phyloP scores from a whole-genome alignment of 2,888 invertebrate species.

The Drosophila anomelani region DNA sequence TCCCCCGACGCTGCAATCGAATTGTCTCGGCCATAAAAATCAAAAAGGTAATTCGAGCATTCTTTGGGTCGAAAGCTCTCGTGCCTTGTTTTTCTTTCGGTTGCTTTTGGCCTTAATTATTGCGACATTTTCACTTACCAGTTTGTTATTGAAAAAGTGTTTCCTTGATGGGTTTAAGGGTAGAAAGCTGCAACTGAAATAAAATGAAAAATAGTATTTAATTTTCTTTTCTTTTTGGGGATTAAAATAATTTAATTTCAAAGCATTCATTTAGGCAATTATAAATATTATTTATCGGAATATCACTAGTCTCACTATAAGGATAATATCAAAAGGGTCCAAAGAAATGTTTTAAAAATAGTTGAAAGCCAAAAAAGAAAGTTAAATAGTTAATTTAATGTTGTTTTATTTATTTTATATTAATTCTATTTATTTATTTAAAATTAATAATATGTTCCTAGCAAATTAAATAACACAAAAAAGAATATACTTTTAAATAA shows the following conservation, averaged over 20 bases:
- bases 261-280: not conserved
- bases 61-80: not conserved
- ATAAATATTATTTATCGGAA: not conserved
- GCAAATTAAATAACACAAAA: too few species aligned
- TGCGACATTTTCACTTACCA: constrained; percentile 33
- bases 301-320: too few species aligned
- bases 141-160: constrained; percentile 10
- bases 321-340: too few species aligned
- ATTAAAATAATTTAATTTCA: not conserved
- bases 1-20: constrained; percentile 79
- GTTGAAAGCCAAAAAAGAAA: too few species aligned
- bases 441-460: too few species aligned
- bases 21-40: constrained; percentile 82
- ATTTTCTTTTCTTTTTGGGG: too few species aligned
- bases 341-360: not conserved
- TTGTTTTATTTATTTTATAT: too few species aligned
- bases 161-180: not conserved
- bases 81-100: constrained; percentile 7
- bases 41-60: constrained; percentile 73
- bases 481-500: too few species aligned
- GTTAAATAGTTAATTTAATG: too few species aligned
- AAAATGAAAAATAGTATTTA: not conserved
- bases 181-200: constrained; percentile 15
- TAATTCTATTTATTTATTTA: too few species aligned
- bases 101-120: constrained; percentile 23